phyloP scores from a whole-genome alignment of 1,140 invertebrate species.

The Anagrus nilaparvatae region DNA sequence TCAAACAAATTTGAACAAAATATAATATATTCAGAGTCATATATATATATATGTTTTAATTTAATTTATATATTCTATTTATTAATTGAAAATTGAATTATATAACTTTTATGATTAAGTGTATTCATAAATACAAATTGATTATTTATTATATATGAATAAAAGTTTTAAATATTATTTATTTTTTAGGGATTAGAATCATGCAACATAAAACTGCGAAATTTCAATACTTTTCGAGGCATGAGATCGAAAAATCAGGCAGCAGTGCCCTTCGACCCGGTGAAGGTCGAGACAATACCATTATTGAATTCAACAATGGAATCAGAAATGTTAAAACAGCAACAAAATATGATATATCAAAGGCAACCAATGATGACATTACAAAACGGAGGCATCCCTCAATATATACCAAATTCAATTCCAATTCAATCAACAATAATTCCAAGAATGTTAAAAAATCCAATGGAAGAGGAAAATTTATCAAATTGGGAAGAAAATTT shows the following conservation, averaged over 20 bases:
- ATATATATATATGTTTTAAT: too few relatives aligned
- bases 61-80: too few relatives aligned
- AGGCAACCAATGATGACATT: not conserved
- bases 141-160: too few relatives aligned
- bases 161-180: too few relatives aligned
- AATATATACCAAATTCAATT: too few relatives aligned
- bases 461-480: constrained; percentile 11
- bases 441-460: constrained; percentile 9
- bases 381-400: constrained; percentile 6
- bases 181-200: constrained; percentile 27
- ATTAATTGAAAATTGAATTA: too few relatives aligned
- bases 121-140: too few relatives aligned
- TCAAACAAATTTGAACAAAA: too few relatives aligned
- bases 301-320: constrained; percentile 26
- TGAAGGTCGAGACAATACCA: constrained; percentile 22
- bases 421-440: constrained; percentile 12
- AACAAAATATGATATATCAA: constrained; percentile 2
- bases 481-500: constrained; percentile 37
- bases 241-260: constrained; percentile 31
- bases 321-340: constrained; percentile 22
- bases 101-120: too few relatives aligned
- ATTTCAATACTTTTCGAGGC: constrained; percentile 37
- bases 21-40: too few relatives aligned
- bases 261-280: constrained; percentile 18
- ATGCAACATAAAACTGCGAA: constrained; percentile 30